Percentiles rank a stretch among this genome's conserved stretches.
phyloP scores from a whole-genome alignment of 2,797 vertebrate species.

The Ispidina picta region DNA sequence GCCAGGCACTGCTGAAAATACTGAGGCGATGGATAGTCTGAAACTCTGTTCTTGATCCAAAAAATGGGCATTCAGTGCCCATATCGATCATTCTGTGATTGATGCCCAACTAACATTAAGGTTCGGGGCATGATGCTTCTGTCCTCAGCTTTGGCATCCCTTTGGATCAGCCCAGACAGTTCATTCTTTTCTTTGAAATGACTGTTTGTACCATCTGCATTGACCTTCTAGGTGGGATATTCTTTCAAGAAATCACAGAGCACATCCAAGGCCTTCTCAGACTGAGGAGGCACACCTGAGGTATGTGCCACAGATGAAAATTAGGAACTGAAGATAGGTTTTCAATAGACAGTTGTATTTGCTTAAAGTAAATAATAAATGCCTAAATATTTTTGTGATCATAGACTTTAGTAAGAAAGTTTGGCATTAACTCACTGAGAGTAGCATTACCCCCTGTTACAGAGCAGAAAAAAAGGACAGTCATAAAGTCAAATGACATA shows the following conservation, averaged over 20 bases:
- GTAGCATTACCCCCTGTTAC: background rate
- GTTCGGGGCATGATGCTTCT: background rate
- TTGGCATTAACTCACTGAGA: background rate
- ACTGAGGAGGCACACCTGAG: background rate
- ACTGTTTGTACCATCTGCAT: background rate
- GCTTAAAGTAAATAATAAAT: background rate
- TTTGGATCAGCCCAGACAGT: background rate
- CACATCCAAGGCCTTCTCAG: background rate
- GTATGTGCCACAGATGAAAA: background rate
- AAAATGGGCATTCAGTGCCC: background rate
- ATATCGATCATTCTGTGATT: background rate
- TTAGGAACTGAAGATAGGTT: background rate
- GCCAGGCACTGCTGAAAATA: background rate
- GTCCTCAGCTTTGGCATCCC: background rate
- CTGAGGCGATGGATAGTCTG: background rate
- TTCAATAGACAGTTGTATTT: background rate
- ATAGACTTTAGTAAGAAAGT: background rate
- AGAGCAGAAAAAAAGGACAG: background rate
- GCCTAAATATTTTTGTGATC: background rate
- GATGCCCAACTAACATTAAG: background rate
- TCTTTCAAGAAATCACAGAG: background rate
- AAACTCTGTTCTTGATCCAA: background rate
- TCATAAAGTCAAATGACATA: background rate
- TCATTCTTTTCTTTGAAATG: background rate
- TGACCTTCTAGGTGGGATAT: background rate